Percentiles rank a stretch among this genome's conserved stretches.
Evolutionary conservation across 2,888 invertebrate genomes (phyloP).

Genomic region (Anagyrus pseudococci): DNA sequence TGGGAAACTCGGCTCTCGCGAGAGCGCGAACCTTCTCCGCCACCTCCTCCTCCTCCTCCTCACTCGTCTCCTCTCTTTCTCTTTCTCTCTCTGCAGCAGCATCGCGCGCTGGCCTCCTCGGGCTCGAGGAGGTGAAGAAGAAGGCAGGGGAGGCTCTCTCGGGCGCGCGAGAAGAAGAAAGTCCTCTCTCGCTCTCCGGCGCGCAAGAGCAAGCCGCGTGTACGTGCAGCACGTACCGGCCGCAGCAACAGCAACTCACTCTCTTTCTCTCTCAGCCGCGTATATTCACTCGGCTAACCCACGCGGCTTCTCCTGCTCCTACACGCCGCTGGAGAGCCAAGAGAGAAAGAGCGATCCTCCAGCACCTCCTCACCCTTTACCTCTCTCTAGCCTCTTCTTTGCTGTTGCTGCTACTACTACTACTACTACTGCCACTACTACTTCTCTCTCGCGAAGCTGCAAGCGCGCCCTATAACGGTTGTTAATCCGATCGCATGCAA

Average conservation of each 20-base stretch:
- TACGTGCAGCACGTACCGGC: too few species aligned
- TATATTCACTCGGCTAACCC: slow-evolving; percentile 13
- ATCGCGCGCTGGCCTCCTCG: too few species aligned
- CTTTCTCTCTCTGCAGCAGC: not conserved
- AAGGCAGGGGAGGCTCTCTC: not conserved
- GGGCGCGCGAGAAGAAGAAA: slow-evolving; percentile 6
- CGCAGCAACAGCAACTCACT: not conserved
- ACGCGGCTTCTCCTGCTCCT: not conserved
- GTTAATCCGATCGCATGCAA: slow-evolving; percentile 46
- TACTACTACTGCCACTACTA: not conserved
- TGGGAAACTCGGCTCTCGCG: slow-evolving; percentile 31
- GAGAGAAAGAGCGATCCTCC: not conserved
- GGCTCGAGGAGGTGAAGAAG: not conserved
- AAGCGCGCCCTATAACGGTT: slow-evolving; percentile 38
- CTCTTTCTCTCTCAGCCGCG: not conserved
- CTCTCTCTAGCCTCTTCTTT: not conserved
- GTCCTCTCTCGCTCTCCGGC: slow-evolving; percentile 1
- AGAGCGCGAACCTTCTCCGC: slow-evolving; percentile 10
- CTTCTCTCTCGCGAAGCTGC: not conserved
- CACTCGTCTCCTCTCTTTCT: too few species aligned
- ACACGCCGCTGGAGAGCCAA: not conserved
- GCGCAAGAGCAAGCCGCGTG: not conserved
- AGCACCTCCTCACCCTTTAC: not conserved
- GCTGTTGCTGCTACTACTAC: not conserved
- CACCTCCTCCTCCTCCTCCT: not conserved